phyloP scores from a whole-genome alignment of 2,888 invertebrate genomes.

The Bombylius major region DNA sequence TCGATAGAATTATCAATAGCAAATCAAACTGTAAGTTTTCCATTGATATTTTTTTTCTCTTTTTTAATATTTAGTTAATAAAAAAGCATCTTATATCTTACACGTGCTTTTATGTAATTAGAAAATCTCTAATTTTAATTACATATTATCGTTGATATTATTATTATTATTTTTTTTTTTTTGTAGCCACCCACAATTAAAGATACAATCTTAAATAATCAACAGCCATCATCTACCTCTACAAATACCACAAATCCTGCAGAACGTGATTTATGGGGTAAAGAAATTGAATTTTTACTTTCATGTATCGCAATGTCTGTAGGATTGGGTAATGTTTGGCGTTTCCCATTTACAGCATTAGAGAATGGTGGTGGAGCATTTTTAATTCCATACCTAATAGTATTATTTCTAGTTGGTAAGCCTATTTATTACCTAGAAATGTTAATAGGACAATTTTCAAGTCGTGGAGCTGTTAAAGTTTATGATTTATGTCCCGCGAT shows the following conservation, averaged over 20 bases:
- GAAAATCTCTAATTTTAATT: neutral
- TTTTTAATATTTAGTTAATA: too few species aligned
- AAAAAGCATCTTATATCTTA: too few species aligned
- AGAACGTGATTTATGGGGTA: constrained; percentile 34
- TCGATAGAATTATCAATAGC: constrained; percentile 2
- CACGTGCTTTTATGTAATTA: too few species aligned
- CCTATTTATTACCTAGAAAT: constrained; percentile 64
- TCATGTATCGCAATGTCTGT: constrained; percentile 45
- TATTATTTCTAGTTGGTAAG: constrained; percentile 50
- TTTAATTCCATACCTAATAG: constrained; percentile 50
- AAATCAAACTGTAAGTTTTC: constrained; percentile 3
- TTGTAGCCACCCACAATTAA: neutral
- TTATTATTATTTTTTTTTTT: neutral
- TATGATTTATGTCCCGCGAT: constrained; percentile 54
- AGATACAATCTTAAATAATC: neutral
- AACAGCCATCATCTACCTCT: neutral
- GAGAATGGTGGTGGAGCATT: constrained; percentile 58
- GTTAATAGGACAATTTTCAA: constrained; percentile 59
- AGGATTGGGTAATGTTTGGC: constrained; percentile 56
- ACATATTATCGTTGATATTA: too few species aligned
- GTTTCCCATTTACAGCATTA: constrained; percentile 52
- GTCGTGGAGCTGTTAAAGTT: constrained; percentile 54
- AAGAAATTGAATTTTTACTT: constrained; percentile 34
- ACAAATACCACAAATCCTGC: constrained; percentile 2
- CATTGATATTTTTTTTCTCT: neutral